These are phyloP conservation scores for Gallinago stenura DNA, from an alignment of 2,797 vertebrate species.

Conservation along the genomic window DNA sequence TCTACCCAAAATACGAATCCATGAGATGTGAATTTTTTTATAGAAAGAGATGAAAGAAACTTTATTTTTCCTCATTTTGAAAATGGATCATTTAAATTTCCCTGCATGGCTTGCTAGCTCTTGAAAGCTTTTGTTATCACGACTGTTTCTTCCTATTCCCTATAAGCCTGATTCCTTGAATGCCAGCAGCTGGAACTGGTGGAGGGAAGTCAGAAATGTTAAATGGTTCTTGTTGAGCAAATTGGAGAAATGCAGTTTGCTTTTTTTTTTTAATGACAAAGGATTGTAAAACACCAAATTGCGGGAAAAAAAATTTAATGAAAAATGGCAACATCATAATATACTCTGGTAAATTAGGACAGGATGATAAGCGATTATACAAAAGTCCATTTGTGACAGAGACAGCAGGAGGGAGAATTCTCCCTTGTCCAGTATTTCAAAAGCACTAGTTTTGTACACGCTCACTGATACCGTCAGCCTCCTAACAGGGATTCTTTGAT, in stretches of 20 bases:
- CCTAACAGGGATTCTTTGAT: constrained; percentile 69
- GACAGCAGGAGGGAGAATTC: constrained; percentile 66
- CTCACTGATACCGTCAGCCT: constrained; percentile 54
- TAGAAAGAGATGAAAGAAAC: background rate
- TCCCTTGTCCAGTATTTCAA: constrained; percentile 73
- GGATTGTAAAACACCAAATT: constrained; percentile 6
- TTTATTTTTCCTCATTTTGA: background rate
- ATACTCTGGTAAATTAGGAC: constrained; percentile 69
- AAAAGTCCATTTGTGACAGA: constrained; percentile 73
- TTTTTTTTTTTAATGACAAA: background rate
- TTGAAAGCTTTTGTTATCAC: constrained; percentile 38
- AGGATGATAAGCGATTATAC: constrained; percentile 65
- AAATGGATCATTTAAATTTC: background rate
- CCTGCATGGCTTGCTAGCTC: background rate
- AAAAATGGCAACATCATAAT: constrained; percentile 71
- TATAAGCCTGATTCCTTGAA: background rate
- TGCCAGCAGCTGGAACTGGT: background rate
- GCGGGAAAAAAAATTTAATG: constrained; percentile 24
- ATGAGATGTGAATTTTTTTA: background rate
- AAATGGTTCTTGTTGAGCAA: constrained; percentile 25
- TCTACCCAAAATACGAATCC: background rate
- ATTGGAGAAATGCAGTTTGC: constrained; percentile 8
- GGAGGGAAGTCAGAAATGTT: background rate
- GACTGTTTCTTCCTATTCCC: background rate
- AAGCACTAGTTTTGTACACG: constrained; percentile 48